These are phyloP conservation scores for Gallinago stenura DNA, from an alignment of 2,797 vertebrate genomes.

Conservation along the genomic window DNA sequence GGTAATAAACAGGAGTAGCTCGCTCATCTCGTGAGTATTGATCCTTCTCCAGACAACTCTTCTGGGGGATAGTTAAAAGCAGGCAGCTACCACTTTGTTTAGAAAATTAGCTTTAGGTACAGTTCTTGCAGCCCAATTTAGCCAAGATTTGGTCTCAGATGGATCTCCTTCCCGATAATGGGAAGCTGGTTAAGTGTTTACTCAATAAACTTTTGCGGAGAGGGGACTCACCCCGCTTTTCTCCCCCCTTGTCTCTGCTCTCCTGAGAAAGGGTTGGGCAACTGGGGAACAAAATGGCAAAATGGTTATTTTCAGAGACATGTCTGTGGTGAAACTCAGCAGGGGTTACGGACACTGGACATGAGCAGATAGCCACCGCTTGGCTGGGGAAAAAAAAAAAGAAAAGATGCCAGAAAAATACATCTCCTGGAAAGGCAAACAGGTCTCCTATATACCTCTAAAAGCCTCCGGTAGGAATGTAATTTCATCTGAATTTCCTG, in stretches of 20 bases:
- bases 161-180: neutral
- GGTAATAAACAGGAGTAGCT: neutral
- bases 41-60: neutral
- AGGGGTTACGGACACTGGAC: neutral
- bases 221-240: neutral
- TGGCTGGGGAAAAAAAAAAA: neutral
- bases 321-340: neutral
- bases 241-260: neutral
- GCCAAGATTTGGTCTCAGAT: neutral
- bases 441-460: conserved; percentile 10
- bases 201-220: neutral
- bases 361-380: neutral
- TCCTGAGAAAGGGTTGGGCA: neutral
- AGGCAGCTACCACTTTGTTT: neutral
- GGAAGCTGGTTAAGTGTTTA: neutral
- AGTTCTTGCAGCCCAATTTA: neutral
- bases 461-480: conserved; percentile 57
- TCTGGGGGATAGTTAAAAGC: neutral
- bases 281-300: neutral
- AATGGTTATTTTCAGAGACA: neutral
- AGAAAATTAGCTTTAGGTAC: neutral
- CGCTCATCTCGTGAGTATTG: neutral
- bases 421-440: neutral
- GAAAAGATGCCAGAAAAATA: neutral
- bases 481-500: conserved; percentile 67